Percentiles rank a stretch among this genome's conserved stretches.
These are phyloP conservation scores for Mus spretus DNA, from an alignment of 2,797 vertebrate species.

Conservation along the genomic window DNA sequence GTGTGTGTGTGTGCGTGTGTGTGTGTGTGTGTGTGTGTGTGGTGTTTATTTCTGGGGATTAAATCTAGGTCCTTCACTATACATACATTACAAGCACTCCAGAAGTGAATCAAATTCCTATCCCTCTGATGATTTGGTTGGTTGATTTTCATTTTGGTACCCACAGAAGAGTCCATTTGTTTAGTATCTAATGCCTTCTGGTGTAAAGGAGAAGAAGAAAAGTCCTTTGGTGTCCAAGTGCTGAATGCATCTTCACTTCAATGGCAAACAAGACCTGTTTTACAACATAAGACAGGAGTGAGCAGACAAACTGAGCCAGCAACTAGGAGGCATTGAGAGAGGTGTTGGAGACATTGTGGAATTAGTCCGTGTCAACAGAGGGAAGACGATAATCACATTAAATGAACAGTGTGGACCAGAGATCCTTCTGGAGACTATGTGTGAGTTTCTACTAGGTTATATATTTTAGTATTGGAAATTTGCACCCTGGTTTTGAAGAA, in stretches of 20 bases:
- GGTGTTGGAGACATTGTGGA: no score
- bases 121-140: neutral
- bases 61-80: neutral
- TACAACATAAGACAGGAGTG: neutral
- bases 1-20: neutral
- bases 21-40: neutral
- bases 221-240: neutral
- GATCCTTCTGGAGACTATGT: neutral
- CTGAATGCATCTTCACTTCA: neutral
- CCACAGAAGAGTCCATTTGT: neutral
- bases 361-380: neutral
- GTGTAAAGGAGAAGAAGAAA: neutral
- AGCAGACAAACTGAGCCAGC: neutral
- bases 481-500: constrained; percentile 19
- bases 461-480: neutral
- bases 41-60: neutral
- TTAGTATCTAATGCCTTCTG: neutral
- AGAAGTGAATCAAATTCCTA: neutral
- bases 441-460: neutral
- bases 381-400: neutral
- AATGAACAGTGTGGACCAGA: neutral
- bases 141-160: neutral
- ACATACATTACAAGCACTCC: neutral
- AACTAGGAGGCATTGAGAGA: fast-evolving
- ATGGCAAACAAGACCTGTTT: neutral